These are phyloP conservation scores for Eptesicus fuscus DNA, from an alignment of 2,113 vertebrate genomes.

Conservation along the genomic window DNA sequence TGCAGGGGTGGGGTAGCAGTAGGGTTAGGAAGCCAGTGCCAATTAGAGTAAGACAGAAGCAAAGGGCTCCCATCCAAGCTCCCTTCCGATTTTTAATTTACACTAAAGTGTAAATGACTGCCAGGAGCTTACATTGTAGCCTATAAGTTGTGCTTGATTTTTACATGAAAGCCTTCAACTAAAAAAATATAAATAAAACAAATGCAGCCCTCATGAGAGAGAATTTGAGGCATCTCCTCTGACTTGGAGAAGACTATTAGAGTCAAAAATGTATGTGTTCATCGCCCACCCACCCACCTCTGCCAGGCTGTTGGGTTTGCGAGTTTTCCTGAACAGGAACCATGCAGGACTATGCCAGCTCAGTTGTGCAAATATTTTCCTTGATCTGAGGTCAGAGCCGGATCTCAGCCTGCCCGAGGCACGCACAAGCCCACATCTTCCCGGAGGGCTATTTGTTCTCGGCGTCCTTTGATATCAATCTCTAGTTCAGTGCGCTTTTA, in stretches of 20 bases:
- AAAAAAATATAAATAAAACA: neutral
- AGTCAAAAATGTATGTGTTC: neutral
- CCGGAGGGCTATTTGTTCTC: neutral
- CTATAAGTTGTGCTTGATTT: neutral
- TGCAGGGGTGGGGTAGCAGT: rapidly evolving
- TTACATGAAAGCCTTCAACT: neutral
- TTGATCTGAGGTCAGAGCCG: neutral
- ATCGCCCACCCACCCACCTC: neutral
- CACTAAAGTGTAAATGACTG: neutral
- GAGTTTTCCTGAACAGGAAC: neutral
- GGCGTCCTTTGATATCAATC: neutral
- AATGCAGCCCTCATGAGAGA: neutral
- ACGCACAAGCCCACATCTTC: neutral
- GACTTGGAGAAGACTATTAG: neutral
- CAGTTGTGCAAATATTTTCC: constrained; percentile 29
- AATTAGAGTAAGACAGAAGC: neutral
- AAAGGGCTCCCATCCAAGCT: neutral
- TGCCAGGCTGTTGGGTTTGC: neutral
- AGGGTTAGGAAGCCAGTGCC: neutral
- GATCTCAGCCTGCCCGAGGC: neutral
- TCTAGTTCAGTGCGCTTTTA: neutral
- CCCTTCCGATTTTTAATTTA: neutral
- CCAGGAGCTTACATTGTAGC: neutral
- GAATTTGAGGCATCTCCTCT: neutral
- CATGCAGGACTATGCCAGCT: neutral